These are phyloP conservation scores for Danio rerio DNA, from an alignment of 2,113 vertebrate genomes.

Conservation along the genomic window GRCz12tu NC_133190.1:45797001-45797500, in stretches of 20 bases:
- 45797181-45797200: not conserved
- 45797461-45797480: not conserved
- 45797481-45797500: constrained; percentile 12
- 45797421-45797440: not conserved
- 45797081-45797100: too few relatives aligned
- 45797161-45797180: not conserved
- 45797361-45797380: not conserved
- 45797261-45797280: not conserved
- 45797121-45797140: too few relatives aligned
- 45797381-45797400: not conserved
- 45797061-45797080: too few relatives aligned
- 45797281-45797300: constrained; percentile 1
- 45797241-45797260: constrained; percentile 12
- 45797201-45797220: not conserved
- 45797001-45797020: too few relatives aligned
- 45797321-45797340: not conserved
- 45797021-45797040: too few relatives aligned
- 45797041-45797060: too few relatives aligned
- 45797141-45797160: too few relatives aligned
- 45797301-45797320: not conserved
- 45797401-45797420: not conserved
- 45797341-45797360: not conserved
- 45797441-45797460: constrained; percentile 7
- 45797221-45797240: not conserved
- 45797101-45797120: too few relatives aligned